phyloP scores from a whole-genome alignment of 2,888 invertebrate genomes.

The Pollenia angustigena region DNA sequence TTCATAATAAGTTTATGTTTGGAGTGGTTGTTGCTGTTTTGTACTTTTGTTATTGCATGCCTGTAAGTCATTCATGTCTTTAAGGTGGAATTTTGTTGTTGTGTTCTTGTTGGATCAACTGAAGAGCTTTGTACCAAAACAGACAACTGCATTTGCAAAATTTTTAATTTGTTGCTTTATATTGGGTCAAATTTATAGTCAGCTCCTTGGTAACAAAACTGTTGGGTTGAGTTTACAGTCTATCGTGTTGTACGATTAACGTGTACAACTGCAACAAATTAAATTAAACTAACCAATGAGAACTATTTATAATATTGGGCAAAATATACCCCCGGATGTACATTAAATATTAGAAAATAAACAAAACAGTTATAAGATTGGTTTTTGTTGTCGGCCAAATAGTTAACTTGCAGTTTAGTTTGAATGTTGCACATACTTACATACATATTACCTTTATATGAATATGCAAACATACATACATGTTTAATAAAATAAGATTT shows the following conservation, averaged over 20 bases:
- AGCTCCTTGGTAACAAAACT: not conserved
- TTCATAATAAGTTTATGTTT: constrained; percentile 69
- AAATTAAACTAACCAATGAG: constrained; percentile 3
- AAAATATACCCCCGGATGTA: constrained; percentile 31
- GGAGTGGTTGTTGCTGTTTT: constrained; percentile 50
- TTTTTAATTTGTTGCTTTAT: constrained; percentile 52
- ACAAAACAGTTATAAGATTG: not conserved
- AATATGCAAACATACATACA: too few relatives aligned
- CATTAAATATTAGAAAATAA: constrained; percentile 6
- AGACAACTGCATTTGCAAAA: constrained; percentile 65
- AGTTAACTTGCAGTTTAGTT: too few relatives aligned
- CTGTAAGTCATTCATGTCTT: constrained; percentile 62
- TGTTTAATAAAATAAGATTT: too few relatives aligned
- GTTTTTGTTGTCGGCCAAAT: not conserved
- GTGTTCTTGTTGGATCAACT: constrained; percentile 46
- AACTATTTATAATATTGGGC: constrained; percentile 7
- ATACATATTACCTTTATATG: too few relatives aligned
- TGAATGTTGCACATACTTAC: too few relatives aligned
- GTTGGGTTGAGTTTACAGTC: constrained; percentile 24
- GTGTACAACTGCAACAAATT: constrained; percentile 18
- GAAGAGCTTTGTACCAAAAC: constrained; percentile 71
- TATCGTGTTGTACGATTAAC: constrained; percentile 41
- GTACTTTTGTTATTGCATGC: constrained; percentile 55
- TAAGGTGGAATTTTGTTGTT: constrained; percentile 62
- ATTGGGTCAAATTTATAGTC: constrained; percentile 31